A percentile compares a stretch with the other conserved stretches of the same genome.
Evolutionary conservation across 2,888 invertebrate species (phyloP).

Genomic region (Sylvicola fuscatus): DNA sequence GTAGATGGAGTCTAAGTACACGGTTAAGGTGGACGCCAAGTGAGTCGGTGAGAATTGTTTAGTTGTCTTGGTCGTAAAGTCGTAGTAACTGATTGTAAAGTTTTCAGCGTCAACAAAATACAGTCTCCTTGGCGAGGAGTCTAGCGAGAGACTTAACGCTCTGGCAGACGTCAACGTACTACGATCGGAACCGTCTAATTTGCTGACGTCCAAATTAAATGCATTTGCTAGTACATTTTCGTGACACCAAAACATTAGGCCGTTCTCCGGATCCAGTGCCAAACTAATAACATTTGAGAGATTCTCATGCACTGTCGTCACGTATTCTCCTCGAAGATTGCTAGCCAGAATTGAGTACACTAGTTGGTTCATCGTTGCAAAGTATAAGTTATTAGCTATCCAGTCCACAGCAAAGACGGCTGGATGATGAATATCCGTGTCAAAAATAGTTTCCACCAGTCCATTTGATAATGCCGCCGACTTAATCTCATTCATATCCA

Average conservation of each 20-base stretch:
- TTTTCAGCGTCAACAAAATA: slow-evolving; percentile 47
- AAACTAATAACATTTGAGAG: slow-evolving; percentile 73
- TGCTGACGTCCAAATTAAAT: slow-evolving; percentile 31
- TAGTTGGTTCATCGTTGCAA: slow-evolving; percentile 33
- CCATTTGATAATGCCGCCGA: slow-evolving; percentile 44
- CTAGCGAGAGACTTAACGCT: slow-evolving; percentile 36
- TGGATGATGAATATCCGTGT: slow-evolving; percentile 31
- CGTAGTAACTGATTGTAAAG: slow-evolving; percentile 38
- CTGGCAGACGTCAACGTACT: no score
- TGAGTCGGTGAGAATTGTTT: no score
- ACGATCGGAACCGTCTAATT: slow-evolving; percentile 41
- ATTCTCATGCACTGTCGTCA: slow-evolving; percentile 39
- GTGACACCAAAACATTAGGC: slow-evolving; percentile 61
- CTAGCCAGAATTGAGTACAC: slow-evolving; percentile 38
- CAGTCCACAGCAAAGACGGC: slow-evolving; percentile 55
- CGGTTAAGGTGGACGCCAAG: slow-evolving; percentile 28
- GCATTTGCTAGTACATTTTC: slow-evolving; percentile 19
- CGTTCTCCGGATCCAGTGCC: slow-evolving; percentile 55
- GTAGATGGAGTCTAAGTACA: slow-evolving; percentile 39
- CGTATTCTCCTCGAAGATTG: slow-evolving; percentile 50
- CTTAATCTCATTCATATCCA: slow-evolving; percentile 53
- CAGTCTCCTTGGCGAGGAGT: slow-evolving; percentile 34
- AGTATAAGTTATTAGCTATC: slow-evolving; percentile 69
- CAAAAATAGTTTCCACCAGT: slow-evolving; percentile 48
- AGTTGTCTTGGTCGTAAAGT: slow-evolving; percentile 23